A percentile compares a stretch with the other conserved stretches of the same genome.
phyloP scores from a whole-genome alignment of 2,797 vertebrate genomes.

The Sebastes cheni region DNA sequence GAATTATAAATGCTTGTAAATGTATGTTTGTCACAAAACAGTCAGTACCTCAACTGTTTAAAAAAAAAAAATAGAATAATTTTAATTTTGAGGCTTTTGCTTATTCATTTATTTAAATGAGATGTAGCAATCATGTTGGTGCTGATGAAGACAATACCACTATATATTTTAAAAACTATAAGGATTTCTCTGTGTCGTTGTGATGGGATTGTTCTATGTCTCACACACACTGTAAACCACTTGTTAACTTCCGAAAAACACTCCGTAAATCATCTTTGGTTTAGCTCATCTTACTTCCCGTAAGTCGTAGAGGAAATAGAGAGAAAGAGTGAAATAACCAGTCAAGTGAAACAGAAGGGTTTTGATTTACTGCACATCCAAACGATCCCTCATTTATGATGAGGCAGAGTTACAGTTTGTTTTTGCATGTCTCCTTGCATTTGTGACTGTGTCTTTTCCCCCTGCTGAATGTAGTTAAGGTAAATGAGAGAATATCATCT shows the following conservation, averaged over 20 bases:
- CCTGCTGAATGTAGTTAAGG: not conserved
- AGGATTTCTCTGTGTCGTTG: not conserved
- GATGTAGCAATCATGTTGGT: not conserved
- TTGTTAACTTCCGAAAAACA: not conserved
- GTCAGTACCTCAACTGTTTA: not conserved
- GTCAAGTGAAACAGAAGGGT: not conserved
- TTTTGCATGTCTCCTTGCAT: not conserved
- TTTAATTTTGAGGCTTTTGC: not conserved
- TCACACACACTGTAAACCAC: not conserved
- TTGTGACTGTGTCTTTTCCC: not conserved
- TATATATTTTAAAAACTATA: not conserved
- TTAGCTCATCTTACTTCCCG: not conserved
- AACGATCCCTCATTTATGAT: not conserved
- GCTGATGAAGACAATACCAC: not conserved
- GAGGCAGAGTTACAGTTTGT: not conserved
- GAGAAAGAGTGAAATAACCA: not conserved
- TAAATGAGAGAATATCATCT: slow-evolving; percentile 34
- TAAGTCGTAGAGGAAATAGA: not conserved
- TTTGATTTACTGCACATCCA: not conserved
- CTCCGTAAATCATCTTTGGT: not conserved
- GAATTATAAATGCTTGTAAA: not conserved
- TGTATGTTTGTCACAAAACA: not conserved
- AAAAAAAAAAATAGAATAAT: not conserved
- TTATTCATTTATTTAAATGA: not conserved
- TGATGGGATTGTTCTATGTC: not conserved